A percentile compares a stretch with the other conserved stretches of the same genome.
Conservation (phyloP, 2,113 vertebrate genomes). For the Neolamprologus kungweensis region DNA sequence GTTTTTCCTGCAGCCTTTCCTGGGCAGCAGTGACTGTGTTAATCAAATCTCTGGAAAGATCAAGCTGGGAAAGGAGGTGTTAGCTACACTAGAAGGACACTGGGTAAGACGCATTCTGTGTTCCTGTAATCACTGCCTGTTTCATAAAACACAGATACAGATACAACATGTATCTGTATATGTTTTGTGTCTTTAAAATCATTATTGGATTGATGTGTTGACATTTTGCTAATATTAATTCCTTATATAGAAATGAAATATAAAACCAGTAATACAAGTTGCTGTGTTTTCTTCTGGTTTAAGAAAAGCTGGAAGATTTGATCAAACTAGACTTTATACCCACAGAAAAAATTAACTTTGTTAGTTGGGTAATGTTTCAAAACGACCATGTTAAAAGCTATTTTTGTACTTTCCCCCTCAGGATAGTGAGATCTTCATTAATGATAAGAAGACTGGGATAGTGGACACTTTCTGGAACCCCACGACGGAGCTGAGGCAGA, state of each 20-base stretch:
- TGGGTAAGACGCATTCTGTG: conserved; percentile 78
- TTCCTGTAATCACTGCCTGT: background rate
- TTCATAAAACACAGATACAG: background rate
- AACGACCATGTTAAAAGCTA: background rate
- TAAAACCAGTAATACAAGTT: background rate
- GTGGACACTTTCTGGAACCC: conserved; percentile 93
- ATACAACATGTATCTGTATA: accelerated
- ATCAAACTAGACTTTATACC: background rate
- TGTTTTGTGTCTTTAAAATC: background rate
- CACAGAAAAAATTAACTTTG: background rate
- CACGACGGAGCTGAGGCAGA: conserved; percentile 84
- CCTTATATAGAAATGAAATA: background rate
- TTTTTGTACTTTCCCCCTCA: conserved; percentile 34
- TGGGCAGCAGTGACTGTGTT: conserved; percentile 91
- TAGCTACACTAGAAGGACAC: conserved; percentile 93
- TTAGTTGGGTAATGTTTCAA: background rate
- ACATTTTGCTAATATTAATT: background rate
- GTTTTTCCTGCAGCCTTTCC: conserved; percentile 81
- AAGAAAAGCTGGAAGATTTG: background rate
- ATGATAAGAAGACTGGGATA: conserved; percentile 88
- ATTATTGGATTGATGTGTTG: background rate
- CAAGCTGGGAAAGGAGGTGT: conserved; percentile 95
- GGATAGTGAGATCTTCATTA: conserved; percentile 96
- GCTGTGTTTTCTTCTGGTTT: background rate
- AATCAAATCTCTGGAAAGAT: conserved; percentile 96